Evolutionary conservation across 2,113 vertebrate species (phyloP), one percentile per base, ranked within the genome.

Genomic region (Channa argus): DNA sequence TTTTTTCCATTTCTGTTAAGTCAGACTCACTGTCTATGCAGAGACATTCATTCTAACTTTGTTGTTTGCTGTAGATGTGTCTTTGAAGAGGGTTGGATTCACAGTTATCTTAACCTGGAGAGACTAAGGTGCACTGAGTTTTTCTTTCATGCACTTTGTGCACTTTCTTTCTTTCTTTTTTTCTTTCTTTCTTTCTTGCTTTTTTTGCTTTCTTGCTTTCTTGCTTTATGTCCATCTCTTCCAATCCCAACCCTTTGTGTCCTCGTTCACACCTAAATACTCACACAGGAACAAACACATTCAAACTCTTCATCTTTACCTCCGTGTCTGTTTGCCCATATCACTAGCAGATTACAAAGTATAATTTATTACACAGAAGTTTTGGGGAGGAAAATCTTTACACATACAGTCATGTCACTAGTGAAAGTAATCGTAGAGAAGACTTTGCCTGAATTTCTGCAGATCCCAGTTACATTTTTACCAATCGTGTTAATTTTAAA

Each of bases 321-420:
- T 66, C 6, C 2, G 50, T 77, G 59, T 77, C 74, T 70, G 43
- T 83, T 83, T 79, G 46, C 76, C 43, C 39, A 50, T 69, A 78
- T 80, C 69, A 80, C 41, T 47, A 56, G 61, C 62, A 82, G 73
- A 86, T 88, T 82, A 80, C 55, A 79, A 83, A 84, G 82, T 74
- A 55, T 67, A 64, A 88, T 91, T 78, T 68, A 58, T 77, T 53
- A 73, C 59, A 3, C 69, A 80, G 80, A 52, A 55, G 68, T 75
- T 63, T 70, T 71, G 13, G 4, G n/a, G 51, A 63, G 44, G n/a
- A 64, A 69, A 79, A 50, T 41, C 63, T 24, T 67, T 63, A 46
- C 14, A 53, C 36, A 46, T 59, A 41, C 14, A 24, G 24, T 67
- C 24, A 33, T 39, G 45, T 66, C 5, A 4, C 39, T 5, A 5